These are phyloP conservation scores for Pristionchus exspectatus DNA, from an alignment of 2,888 invertebrate genomes.

Conservation along the genomic window DNA sequence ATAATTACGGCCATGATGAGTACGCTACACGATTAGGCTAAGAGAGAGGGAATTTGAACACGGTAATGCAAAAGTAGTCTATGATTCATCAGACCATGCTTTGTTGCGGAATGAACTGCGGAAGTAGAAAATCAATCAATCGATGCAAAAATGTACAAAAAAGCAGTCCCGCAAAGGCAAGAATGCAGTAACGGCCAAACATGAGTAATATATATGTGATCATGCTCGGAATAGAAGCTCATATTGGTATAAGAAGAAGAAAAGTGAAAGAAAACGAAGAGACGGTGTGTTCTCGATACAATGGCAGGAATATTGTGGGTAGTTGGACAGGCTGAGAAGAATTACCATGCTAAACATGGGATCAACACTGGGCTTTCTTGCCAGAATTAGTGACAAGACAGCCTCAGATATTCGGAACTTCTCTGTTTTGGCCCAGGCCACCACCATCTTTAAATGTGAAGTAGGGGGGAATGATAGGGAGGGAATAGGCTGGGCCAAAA, in stretches of 20 bases:
- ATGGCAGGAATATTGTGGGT: slow-evolving; percentile 22
- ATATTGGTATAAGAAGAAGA: slow-evolving; percentile 30
- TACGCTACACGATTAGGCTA: background rate
- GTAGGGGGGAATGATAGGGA: too few relatives aligned
- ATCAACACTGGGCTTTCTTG: background rate
- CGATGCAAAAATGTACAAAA: slow-evolving; percentile 33
- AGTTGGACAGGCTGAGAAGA: background rate
- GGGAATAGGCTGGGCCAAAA: background rate
- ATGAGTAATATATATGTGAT: background rate
- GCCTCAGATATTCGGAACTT: background rate
- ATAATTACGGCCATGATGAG: background rate
- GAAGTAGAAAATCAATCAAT: background rate
- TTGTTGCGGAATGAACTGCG: background rate
- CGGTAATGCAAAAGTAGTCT: background rate
- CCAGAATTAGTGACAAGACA: background rate
- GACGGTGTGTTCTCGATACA: slow-evolving; percentile 10
- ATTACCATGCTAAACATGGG: slow-evolving; percentile 25
- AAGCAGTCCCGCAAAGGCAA: slow-evolving; percentile 25
- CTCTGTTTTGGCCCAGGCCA: background rate
- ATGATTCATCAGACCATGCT: slow-evolving; percentile 41
- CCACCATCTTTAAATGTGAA: too few relatives aligned
- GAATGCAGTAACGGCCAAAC: background rate
- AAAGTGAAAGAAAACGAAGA: background rate
- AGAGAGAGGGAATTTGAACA: background rate
- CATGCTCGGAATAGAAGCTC: slow-evolving; percentile 44